Evolutionary conservation across 1,140 invertebrate genomes (phyloP).

Genomic region (Cyclargus thomasi): DNA sequence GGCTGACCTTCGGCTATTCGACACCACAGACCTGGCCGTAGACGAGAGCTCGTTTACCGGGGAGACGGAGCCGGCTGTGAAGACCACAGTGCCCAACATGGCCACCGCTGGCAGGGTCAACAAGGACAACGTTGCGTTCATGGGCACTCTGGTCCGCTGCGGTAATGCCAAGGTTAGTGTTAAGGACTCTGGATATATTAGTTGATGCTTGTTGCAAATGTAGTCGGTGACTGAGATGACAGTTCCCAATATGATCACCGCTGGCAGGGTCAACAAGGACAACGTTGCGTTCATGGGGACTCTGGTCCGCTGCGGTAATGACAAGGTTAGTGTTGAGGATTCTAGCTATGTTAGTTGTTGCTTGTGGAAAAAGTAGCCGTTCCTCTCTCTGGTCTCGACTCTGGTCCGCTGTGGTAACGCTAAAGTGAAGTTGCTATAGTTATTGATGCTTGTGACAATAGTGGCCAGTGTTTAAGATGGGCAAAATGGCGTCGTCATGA

Average conservation of each 20-base stretch:
- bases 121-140: constrained; percentile 96
- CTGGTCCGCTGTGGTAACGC: constrained; percentile 97
- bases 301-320: constrained; percentile 95
- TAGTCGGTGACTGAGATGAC: too few relatives aligned
- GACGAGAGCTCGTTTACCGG: constrained; percentile 99
- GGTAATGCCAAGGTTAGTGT: constrained; percentile 94
- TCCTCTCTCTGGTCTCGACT: constrained; percentile 99
- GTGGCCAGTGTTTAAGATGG: too few relatives aligned
- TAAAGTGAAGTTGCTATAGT: too few relatives aligned
- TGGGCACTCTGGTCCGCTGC: constrained; percentile 97
- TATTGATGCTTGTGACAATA: too few relatives aligned
- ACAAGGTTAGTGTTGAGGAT: constrained; percentile 82
- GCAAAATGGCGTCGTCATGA: too few relatives aligned
- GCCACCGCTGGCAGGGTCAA: constrained; percentile 75
- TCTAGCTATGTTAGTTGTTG: too few relatives aligned
- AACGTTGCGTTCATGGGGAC: constrained; percentile 99
- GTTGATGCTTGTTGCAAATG: too few relatives aligned
- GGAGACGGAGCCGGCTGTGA: constrained; percentile 90
- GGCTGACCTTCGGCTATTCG: constrained; percentile 94
- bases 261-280: constrained; percentile 79
- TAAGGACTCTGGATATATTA: not conserved
- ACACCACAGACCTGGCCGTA: constrained; percentile 92
- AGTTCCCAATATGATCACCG: constrained; percentile 61
- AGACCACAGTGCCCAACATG: constrained; percentile 79
- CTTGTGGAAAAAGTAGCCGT: constrained; percentile 50